Percentiles rank a stretch among this genome's conserved stretches.
Evolutionary conservation across 2,113 vertebrate genomes (phyloP).

Genomic region (Platichthys flesus): DNA sequence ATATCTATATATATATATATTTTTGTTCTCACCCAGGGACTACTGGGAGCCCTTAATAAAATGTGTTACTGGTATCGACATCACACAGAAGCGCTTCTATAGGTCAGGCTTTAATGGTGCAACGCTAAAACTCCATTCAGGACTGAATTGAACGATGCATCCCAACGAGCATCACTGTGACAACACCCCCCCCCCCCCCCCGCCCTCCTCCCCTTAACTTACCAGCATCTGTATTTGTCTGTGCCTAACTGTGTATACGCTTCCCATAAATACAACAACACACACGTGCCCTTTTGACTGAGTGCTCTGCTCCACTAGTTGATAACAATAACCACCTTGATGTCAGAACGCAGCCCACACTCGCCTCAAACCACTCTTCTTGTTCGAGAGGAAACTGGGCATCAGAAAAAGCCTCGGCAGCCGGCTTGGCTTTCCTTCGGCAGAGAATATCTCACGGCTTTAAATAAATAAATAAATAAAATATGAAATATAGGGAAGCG

Average conservation of each 20-base stretch:
- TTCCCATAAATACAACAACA: not conserved
- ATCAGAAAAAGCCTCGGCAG: slow-evolving; percentile 7
- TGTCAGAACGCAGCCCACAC: slow-evolving; percentile 30
- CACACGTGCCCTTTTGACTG: slow-evolving; percentile 5
- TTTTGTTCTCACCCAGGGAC: too few relatives aligned
- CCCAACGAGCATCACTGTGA: too few relatives aligned
- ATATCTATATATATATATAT: too few relatives aligned
- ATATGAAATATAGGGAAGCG: slow-evolving; percentile 31
- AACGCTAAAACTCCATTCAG: too few relatives aligned
- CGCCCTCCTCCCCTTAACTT: not conserved
- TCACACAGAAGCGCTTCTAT: too few relatives aligned
- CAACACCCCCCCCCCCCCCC: not conserved
- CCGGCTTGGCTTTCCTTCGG: slow-evolving; percentile 33
- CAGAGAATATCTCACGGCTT: slow-evolving; percentile 36
- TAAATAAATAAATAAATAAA: slow-evolving; percentile 28
- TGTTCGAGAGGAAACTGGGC: not conserved
- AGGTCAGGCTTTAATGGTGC: too few relatives aligned
- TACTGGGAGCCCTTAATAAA: too few relatives aligned
- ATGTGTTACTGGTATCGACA: too few relatives aligned
- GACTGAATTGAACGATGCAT: too few relatives aligned
- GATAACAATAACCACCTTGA: slow-evolving; percentile 25
- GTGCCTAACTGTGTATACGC: not conserved
- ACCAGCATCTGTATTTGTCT: not conserved
- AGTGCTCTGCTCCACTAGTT: not conserved
- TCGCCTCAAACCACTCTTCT: not conserved